Base-by-base conservation (phyloP, 1,140 invertebrate species). In the Meloidogyne chitwoodi region DNA sequence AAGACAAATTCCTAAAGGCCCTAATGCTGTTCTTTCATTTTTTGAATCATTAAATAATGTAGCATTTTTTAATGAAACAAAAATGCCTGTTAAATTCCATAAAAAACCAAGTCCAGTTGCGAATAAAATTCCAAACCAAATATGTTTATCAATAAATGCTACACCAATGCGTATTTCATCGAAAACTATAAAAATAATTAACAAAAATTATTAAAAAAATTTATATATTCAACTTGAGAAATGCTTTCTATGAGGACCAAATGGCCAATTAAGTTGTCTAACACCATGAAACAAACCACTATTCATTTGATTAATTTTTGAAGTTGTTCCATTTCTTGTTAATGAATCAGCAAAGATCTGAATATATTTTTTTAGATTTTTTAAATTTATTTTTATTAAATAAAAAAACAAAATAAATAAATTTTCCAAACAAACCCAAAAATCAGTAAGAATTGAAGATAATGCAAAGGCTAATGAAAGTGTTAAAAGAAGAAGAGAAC, bases 51-150 rank as follows among this genome's bases (percentile, higher is more conserved):
- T 64, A 64, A n/a, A 73, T n/a, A 63, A 56, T 70, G 68, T 70
- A 19, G 34, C 44, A 41, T 82, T 81, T 27, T 69, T 44, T 16
- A 81, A 34, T 22, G 80, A 29, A 41, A 81, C 76, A 31, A 81
- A 56, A 24, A 82, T 27, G 2, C 75, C 80, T 19, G 83, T 72
- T 56, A 82, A 73, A 34, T 74, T 83, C 80, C 80, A 81, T 38
- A 81, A 64, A 24, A 81, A 26, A 41, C 80, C 80, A n/a, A 81
- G 65, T 3, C 65, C 77, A 64, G 64, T 81, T 27, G 75, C 79
- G 22, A 81, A 81, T 16, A 81, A 34, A 44, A 68, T 68, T 16
- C 75, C 67, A 34, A 81, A 68, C 80, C 79, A 81, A 26, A 38
- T 56, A 24, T 56, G 29, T 65, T 76, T 76, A 44, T 76, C 70